Base-by-base conservation (phyloP, 2,797 vertebrate species). In the Muscicapa comitata region DNA sequence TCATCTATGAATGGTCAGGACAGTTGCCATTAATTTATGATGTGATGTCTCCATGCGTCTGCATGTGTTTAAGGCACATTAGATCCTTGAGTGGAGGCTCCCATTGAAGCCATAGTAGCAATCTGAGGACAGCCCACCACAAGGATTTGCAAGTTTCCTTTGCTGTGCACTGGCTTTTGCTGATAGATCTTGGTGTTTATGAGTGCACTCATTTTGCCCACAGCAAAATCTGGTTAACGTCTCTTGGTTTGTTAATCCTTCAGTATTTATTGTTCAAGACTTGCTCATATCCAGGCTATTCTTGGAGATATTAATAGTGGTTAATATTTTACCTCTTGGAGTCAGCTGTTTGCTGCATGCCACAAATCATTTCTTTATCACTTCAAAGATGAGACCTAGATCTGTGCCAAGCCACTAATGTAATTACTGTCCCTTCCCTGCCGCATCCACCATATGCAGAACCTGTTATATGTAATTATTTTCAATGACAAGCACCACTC, bases 301-400 rank as follows among this genome's bases (percentile, higher is more conserved):
- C 42, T 25, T 81, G 37, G 23, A 62, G n/a, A 57, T 77, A 67
- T 53, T 92, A 89, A 91, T 47, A 91, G 73, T 31, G 5, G 51
- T 87, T 95, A 86, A 50, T 91, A 86, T 94, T 88, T 93, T 84
- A 79, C 43, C 17, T 94, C 70, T 88, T 70, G 57, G 85, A 90
- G 23, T 68, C 77, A 83, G 66, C 58, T 73, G 87, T 76, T 80
- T 63, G 59, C 91, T 81, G 61, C 38, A 50, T 57, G 59, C 62
- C 85, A 91, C 82, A 94, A 95, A 93, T 96, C 24, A 93, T 70
- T n/a, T 62, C 61, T 91, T 94, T 93, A 93, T 93, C 76, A 63
- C 82, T 94, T 91, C 43, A 33, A 26, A 91, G 85, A 94, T 67
- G 79, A 94, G 84, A 78, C 75, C 35, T 53, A 84, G 62, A 62